Evolutionary conservation across 2,888 invertebrate species (phyloP), one percentile per base, ranked within the genome.

Genomic region (Andrena praecox): DNA sequence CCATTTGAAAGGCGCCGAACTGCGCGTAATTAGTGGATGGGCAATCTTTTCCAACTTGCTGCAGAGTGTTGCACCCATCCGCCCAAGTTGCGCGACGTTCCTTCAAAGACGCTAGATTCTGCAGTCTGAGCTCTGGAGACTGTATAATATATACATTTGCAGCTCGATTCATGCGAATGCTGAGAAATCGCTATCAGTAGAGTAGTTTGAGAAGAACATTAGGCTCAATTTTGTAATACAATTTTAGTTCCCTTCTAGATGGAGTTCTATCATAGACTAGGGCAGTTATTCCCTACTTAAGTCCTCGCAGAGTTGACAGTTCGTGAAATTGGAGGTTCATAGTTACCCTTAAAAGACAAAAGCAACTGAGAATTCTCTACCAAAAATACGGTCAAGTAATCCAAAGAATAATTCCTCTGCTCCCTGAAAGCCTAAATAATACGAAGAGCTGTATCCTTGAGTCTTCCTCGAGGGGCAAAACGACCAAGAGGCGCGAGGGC

Each of bases 1-100:
- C 72, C 75, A 83, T 75, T 80, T 72, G 71, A 82, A 77, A 82
- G 74, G 33, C 70, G 54, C 24, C 29, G 59, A 24, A 59, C 27
- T 12, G 42, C 12, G 20, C 29, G 66, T 71, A 73, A 81, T 76
- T 81, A 72, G 29, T 20, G 35, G 33, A 76, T 29, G 64, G 68
- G 76, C 75, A 71, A 29, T 59, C 56, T 68, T 12, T 71, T 72
- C 66, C 64, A 42, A 64, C 54, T 29, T 7, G 29, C 6, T 16
- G 50, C 27, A 1, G n/a, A 1, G 29, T 16, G 50, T 77, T 33
- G 10, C 48, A 64, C 54, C 33, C 29, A 27, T 33, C n/a, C 20
- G 24, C 16, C 27, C 54, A 52, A 42, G 24, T 63, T 63, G 0
- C 73, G 12, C 20, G 50, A 42, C 42, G 29, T 31, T 48, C 16